Conservation (phyloP, 2,888 invertebrate genomes). For the Homarus gammarus region DNA sequence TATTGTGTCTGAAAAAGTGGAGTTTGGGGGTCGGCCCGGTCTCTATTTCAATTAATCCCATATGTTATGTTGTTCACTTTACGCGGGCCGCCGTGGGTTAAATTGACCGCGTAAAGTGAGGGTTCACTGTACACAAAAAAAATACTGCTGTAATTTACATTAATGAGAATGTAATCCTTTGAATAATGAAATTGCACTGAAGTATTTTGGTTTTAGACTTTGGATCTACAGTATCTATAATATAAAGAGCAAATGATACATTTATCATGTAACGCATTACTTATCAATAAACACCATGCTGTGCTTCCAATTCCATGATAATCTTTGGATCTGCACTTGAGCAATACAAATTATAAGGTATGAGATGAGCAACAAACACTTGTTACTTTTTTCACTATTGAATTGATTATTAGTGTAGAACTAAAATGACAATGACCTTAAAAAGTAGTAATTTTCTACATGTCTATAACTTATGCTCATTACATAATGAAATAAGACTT, state of each 20-base stretch:
- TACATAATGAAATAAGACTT: neutral
- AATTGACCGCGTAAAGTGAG: too few species aligned
- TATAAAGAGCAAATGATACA: neutral
- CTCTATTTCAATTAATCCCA: too few species aligned
- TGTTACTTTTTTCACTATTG: neutral
- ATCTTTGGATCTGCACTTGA: neutral
- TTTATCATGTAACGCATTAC: neutral
- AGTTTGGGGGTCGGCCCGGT: too few species aligned
- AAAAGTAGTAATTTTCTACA: neutral
- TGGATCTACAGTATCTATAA: neutral
- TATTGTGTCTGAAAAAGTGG: too few species aligned
- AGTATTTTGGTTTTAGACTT: neutral
- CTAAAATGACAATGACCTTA: neutral
- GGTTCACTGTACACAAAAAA: neutral
- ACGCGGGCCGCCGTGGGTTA: too few species aligned
- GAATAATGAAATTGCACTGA: neutral
- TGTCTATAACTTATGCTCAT: too few species aligned
- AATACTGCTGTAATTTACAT: too few species aligned
- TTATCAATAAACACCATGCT: neutral
- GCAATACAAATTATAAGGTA: neutral
- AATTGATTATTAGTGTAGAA: neutral
- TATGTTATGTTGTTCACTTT: too few species aligned
- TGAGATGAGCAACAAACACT: neutral
- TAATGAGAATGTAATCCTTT: neutral
- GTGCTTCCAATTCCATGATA: neutral